Evolutionary conservation across 2,113 vertebrate genomes (phyloP), one percentile per base, ranked within the genome.

Genomic region (Bufo bufo): DNA sequence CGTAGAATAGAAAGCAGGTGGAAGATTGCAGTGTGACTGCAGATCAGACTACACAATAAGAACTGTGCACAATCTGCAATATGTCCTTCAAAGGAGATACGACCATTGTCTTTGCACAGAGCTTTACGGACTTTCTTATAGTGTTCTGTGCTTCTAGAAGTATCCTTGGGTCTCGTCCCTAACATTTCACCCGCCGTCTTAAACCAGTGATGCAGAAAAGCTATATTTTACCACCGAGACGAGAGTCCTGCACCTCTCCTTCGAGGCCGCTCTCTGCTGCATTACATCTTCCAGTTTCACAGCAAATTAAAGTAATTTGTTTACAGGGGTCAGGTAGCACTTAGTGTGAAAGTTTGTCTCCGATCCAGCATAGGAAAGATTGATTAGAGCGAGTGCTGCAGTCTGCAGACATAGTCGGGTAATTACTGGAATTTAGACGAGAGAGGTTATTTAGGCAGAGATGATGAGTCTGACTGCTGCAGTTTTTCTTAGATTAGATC

Each of bases 291-390:
- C 93, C 92, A 93, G 90, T 92, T 91, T 91, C 93, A 91, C 88
- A 92, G 92, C 91, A 93, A 94, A 94, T 94, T 93, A 92, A 93
- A 94, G 92, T 92, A 81, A 92, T 94, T 94, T 94, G 90, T 93
- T 92, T 94, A 83, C 91, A 92, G 91, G 92, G 93, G 91, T 93
- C 93, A 94, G 92, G 90, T 92, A 92, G 90, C 92, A 91, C 91
- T 93, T 93, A 90, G 90, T 86, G 90, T 89, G 91, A 90, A 89
- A 90, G 89, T 92, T 92, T 93, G 91, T 92, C 91, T 88, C 20
- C 7, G 91, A 93, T 93, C 91, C 92, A 93, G 91, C 90, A 84
- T 87, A 13, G 89, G 84, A 8, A 91, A 92, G 92, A 94, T 94
- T 92, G 93, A 93, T 93, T 89, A 93, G 90, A 91, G 47, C 77